These are phyloP conservation scores for Ophion slaviceki DNA, from an alignment of 2,888 invertebrate species.

Conservation along the genomic window DNA sequence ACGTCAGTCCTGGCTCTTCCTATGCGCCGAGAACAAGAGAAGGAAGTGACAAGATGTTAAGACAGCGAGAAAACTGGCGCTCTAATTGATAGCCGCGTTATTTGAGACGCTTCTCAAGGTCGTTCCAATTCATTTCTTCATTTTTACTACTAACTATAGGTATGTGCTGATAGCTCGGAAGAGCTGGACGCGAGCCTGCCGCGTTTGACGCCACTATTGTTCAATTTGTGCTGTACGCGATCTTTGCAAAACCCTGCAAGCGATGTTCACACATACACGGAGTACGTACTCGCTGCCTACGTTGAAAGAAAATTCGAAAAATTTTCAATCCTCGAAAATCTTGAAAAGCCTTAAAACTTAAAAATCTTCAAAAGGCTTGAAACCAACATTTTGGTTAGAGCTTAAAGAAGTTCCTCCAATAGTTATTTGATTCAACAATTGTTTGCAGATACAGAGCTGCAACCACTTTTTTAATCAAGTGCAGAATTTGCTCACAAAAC, in stretches of 20 bases:
- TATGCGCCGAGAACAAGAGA: constrained; percentile 41
- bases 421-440: too few species aligned
- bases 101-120: constrained; percentile 67
- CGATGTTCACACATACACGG: not conserved
- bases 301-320: too few species aligned
- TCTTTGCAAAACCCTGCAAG: not conserved
- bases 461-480: too few species aligned
- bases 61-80: not conserved
- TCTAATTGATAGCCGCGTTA: not conserved
- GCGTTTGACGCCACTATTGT: not conserved
- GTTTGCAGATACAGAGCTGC: too few species aligned
- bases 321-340: too few species aligned
- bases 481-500: too few species aligned
- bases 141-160: constrained; percentile 71
- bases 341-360: too few species aligned
- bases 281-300: not conserved
- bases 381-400: not conserved
- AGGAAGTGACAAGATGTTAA: not conserved
- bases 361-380: not conserved
- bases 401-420: not conserved
- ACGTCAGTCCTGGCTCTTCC: constrained; percentile 78
- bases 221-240: not conserved
- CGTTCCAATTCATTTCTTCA: constrained; percentile 74
- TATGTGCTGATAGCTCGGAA: not conserved
- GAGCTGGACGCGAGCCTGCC: not conserved